Percentiles rank a stretch among this genome's conserved stretches.
phyloP scores from a whole-genome alignment of 64 coral and sea anemone species.

The Stichodactyla mertensii region DNA sequence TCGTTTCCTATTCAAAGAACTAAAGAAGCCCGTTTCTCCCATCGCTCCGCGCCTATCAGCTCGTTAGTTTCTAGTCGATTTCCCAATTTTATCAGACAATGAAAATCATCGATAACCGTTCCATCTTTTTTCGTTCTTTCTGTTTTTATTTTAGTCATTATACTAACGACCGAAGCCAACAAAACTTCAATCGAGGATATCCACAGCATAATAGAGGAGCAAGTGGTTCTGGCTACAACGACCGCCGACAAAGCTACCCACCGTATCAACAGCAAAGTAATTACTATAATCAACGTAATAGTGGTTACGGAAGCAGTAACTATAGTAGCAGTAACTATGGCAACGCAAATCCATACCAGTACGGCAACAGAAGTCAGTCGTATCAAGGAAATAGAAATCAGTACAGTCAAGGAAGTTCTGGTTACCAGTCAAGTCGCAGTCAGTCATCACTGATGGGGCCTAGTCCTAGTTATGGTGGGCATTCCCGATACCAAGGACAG shows the following conservation, averaged over 20 bases:
- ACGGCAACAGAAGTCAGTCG: constrained; percentile 14
- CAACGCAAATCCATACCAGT: constrained; percentile 28
- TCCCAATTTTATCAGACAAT: background rate
- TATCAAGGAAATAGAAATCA: constrained; percentile 36
- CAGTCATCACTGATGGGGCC: constrained; percentile 20
- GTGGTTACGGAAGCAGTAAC: constrained; percentile 3
- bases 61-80: too few species aligned
- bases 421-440: constrained; percentile 10
- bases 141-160: constrained; percentile 12
- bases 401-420: constrained; percentile 3
- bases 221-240: background rate
- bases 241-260: constrained; percentile 19
- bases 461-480: constrained; percentile 39
- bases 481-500: constrained; percentile 17
- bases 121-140: background rate
- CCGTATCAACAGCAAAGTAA: background rate
- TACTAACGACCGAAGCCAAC: background rate
- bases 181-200: background rate
- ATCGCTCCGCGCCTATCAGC: too few species aligned
- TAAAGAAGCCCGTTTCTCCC: too few species aligned
- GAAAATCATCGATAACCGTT: background rate
- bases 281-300: background rate
- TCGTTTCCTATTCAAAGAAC: too few species aligned
- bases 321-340: constrained; percentile 39
- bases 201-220: background rate